Percentiles rank a stretch among this genome's conserved stretches.
Evolutionary conservation across 1,140 invertebrate genomes (phyloP).

Genomic region (Magallana angulata): DNA sequence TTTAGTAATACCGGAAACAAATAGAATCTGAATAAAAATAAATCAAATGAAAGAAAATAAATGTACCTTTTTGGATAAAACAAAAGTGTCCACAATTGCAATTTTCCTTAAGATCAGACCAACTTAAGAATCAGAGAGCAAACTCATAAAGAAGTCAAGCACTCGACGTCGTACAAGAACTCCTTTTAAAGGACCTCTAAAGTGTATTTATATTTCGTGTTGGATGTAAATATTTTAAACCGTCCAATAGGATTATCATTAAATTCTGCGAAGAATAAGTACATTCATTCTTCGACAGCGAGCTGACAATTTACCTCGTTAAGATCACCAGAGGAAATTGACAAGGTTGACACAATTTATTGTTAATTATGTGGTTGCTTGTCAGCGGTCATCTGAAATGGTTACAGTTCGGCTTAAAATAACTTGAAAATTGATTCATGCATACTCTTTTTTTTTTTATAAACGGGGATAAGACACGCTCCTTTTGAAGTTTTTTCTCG

Average conservation of each 20-base stretch:
- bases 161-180: background rate
- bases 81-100: background rate
- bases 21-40: background rate
- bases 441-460: background rate
- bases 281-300: background rate
- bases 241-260: constrained; percentile 28
- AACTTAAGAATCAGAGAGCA: background rate
- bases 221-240: constrained; percentile 33
- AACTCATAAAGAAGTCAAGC: background rate
- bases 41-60: background rate
- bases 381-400: background rate
- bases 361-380: background rate
- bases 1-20: too few species aligned
- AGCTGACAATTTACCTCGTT: background rate
- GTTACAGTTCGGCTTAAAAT: background rate
- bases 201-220: constrained; percentile 29
- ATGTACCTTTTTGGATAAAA: background rate
- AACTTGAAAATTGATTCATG: background rate
- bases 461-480: background rate
- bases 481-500: background rate
- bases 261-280: constrained; percentile 7
- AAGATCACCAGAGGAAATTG: constrained; percentile 7
- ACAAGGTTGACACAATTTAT: background rate
- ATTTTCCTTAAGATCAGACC: background rate
- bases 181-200: background rate